These are phyloP conservation scores for Myrmophylax atrothorax DNA, from an alignment of 2,113 vertebrate genomes.

Conservation along the genomic window DNA sequence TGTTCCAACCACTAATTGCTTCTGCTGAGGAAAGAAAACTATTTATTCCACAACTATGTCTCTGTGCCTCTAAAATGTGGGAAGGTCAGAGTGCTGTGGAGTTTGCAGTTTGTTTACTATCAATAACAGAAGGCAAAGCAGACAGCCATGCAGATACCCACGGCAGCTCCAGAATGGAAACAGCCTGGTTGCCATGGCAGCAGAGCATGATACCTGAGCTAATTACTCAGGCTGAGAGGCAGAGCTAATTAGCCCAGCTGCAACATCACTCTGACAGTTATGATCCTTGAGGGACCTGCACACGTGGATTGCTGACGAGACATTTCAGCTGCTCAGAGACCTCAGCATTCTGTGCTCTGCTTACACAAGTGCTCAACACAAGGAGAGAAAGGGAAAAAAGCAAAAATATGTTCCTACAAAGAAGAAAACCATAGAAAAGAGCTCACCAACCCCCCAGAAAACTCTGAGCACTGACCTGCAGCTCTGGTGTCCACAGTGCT, in stretches of 20 bases:
- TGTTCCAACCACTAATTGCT: constrained; percentile 22
- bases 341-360: rapidly evolving
- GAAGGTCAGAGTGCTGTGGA: not conserved
- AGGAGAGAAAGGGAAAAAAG: not conserved
- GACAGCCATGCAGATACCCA: not conserved
- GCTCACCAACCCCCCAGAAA: not conserved
- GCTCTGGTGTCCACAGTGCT: not conserved
- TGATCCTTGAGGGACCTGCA: constrained; percentile 25
- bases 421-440: not conserved
- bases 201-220: constrained; percentile 51
- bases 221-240: constrained; percentile 52
- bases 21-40: not conserved
- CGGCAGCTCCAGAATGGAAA: constrained; percentile 29
- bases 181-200: constrained; percentile 61
- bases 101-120: constrained; percentile 23
- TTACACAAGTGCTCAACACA: not conserved
- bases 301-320: not conserved
- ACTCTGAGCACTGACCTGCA: not conserved
- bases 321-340: not conserved
- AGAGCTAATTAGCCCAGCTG: constrained; percentile 52
- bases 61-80: not conserved
- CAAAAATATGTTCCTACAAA: not conserved
- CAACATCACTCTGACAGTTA: constrained; percentile 48
- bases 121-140: constrained; percentile 46
- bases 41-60: not conserved